phyloP scores from a whole-genome alignment of 2,888 invertebrate genomes.

The Oasisia sp. region DNA sequence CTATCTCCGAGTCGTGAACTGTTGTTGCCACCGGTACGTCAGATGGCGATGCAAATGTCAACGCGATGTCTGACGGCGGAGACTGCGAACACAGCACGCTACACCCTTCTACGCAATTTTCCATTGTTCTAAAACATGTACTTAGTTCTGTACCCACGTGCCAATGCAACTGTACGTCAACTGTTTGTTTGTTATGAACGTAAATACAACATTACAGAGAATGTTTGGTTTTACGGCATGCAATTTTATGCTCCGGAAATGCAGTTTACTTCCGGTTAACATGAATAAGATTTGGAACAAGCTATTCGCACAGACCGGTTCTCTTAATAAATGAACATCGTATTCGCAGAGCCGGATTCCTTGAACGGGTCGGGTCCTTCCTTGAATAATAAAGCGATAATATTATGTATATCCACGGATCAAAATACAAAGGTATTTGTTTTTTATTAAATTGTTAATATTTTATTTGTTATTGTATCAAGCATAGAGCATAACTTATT shows the following conservation, averaged over 20 bases:
- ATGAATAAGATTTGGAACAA: background rate
- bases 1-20: background rate
- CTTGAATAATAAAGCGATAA: too few relatives aligned
- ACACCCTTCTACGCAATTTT: background rate
- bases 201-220: background rate
- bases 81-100: background rate
- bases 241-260: constrained; percentile 17
- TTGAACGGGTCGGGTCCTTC: too few relatives aligned
- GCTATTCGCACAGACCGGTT: background rate
- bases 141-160: background rate
- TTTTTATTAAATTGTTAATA: too few relatives aligned
- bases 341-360: too few relatives aligned
- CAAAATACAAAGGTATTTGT: too few relatives aligned
- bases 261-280: constrained; percentile 11
- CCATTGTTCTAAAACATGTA: background rate
- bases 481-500: too few relatives aligned
- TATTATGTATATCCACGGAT: too few relatives aligned
- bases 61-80: background rate
- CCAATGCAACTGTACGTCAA: background rate
- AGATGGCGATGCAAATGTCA: background rate
- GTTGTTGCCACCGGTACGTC: constrained; percentile 11
- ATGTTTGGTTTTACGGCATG: constrained; percentile 6
- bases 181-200: background rate
- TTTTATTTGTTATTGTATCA: too few relatives aligned
- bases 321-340: too few relatives aligned